Percentiles rank a stretch among this genome's conserved stretches.
Evolutionary conservation across 2,888 invertebrate genomes (phyloP).

Genomic region (Perizoma affinitatum): DNA sequence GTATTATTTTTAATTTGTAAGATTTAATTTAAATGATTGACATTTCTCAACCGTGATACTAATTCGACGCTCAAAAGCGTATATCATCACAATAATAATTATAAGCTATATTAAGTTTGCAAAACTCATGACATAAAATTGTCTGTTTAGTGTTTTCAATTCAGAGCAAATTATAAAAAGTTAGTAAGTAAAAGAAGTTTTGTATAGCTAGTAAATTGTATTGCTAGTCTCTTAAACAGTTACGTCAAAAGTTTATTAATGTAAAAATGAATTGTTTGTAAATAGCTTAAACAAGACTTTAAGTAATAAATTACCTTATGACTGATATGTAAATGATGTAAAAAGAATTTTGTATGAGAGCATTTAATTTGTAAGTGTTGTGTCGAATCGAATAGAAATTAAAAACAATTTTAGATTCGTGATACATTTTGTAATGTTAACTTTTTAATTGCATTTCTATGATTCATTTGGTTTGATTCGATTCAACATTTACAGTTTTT

Average conservation of each 20-base stretch:
- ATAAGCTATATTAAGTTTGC: conserved; percentile 25
- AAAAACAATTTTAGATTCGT: conserved; percentile 18
- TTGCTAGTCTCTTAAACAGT: conserved; percentile 35
- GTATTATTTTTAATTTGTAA: conserved; percentile 22
- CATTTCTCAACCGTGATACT: conserved; percentile 25
- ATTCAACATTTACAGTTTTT: conserved; percentile 33
- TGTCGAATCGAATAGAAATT: conserved; percentile 29
- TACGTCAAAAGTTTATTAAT: conserved; percentile 29
- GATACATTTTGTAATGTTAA: conserved; percentile 19
- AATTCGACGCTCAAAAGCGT: conserved; percentile 16
- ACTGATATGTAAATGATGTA: conserved; percentile 76
- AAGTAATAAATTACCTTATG: conserved; percentile 60
- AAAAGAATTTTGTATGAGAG: conserved; percentile 43
- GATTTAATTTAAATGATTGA: conserved; percentile 12
- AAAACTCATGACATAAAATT: conserved; percentile 26
- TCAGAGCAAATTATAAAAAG: conserved; percentile 25
- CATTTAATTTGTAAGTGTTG: conserved; percentile 41
- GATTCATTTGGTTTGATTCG: conserved; percentile 29
- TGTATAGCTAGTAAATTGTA: conserved; percentile 32
- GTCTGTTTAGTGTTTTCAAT: conserved; percentile 19
- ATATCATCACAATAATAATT: conserved; percentile 27
- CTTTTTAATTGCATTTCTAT: conserved; percentile 26
- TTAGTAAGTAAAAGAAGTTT: conserved; percentile 18
- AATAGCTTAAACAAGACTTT: conserved; percentile 47
- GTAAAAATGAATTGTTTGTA: conserved; percentile 44